Base-by-base conservation (phyloP, 30 jellyfish, hydroid and myxozoan genomes). In the Aurelia sp. region DNA sequence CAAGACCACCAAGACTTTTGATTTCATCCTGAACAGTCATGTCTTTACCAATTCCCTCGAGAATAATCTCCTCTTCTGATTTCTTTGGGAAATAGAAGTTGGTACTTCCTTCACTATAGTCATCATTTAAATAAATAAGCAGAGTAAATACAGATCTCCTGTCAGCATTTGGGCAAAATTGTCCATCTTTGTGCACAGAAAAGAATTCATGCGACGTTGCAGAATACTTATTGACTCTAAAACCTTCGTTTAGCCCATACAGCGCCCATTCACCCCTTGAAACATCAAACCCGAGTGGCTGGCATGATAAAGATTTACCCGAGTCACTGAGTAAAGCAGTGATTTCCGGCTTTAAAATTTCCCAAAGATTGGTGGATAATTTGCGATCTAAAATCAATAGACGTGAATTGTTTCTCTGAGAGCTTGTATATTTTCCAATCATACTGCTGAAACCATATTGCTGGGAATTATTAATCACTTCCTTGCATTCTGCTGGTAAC, bases 151-250 rank as follows among this genome's bases (percentile, higher is more conserved):
- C 0, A 0, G 96, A 87, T 50, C 96, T 76, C 16, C 62, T 69
- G 63, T 87, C 96, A 35, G 92, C 91, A 55, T 57, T 68, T 35
- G 96, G 96, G 79, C 96, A 87, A 78, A 30, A 87, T 61, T 77
- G 96, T 3, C 92, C 78, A 57, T 78, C 91, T 77, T 74, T 78
- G 80, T 87, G 96, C 12, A 64, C 27, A 8, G 87, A 70, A 78
- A 87, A 87, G 82, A 77, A 63, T 33, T 79, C 93, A 40, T 69
- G 20, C 73, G 52, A 52, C 31, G 13, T 31, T 18, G 74, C 74
- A 9, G 64, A 21, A 48, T 84, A 84, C 70, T 44, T 61, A 51
- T 84, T 84, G 8, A 84, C 65, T 15, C 93, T 57, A 24, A 84
- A 27, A 2, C 90, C 93, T 47, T 72, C 41, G 52, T 84, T 84